phyloP scores from a whole-genome alignment of 2,113 vertebrate species.

The Candoia aspera region DNA sequence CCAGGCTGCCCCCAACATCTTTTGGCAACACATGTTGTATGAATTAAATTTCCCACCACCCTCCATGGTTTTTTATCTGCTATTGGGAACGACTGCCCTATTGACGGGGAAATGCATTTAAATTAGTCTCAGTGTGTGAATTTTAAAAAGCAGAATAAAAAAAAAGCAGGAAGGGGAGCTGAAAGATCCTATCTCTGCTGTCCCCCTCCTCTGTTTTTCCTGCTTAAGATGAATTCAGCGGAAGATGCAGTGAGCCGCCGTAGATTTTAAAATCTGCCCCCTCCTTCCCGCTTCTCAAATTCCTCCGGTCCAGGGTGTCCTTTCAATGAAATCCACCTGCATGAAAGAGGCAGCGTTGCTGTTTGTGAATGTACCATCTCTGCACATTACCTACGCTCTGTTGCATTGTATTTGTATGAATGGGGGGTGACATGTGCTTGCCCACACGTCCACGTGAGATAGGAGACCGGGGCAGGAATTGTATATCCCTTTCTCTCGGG shows the following conservation, averaged over 20 bases:
- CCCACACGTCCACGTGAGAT: constrained; percentile 79
- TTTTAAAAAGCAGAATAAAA: not conserved
- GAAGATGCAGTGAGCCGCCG: constrained; percentile 48
- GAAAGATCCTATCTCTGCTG: not conserved
- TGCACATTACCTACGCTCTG: constrained; percentile 70
- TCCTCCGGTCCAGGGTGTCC: constrained; percentile 62
- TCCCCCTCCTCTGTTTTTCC: constrained; percentile 17
- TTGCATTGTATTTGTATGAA: constrained; percentile 79
- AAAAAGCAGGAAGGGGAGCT: not conserved
- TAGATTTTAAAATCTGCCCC: constrained; percentile 51
- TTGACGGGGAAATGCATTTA: not conserved
- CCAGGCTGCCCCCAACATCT: not conserved
- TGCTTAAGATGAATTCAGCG: constrained; percentile 37
- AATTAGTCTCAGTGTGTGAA: not conserved
- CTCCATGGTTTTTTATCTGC: not conserved
- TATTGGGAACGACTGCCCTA: not conserved
- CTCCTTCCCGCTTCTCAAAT: constrained; percentile 51
- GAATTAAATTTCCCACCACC: not conserved
- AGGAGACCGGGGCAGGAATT: constrained; percentile 58
- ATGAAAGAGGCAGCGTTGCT: constrained; percentile 55
- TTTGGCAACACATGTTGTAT: not conserved
- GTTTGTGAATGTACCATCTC: constrained; percentile 76
- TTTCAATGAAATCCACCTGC: constrained; percentile 67
- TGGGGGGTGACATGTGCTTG: constrained; percentile 78
- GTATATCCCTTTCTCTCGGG: not conserved